These are phyloP conservation scores for Ctenopoma multispine DNA, from an alignment of 2,797 vertebrate genomes.

Conservation along the genomic window DNA sequence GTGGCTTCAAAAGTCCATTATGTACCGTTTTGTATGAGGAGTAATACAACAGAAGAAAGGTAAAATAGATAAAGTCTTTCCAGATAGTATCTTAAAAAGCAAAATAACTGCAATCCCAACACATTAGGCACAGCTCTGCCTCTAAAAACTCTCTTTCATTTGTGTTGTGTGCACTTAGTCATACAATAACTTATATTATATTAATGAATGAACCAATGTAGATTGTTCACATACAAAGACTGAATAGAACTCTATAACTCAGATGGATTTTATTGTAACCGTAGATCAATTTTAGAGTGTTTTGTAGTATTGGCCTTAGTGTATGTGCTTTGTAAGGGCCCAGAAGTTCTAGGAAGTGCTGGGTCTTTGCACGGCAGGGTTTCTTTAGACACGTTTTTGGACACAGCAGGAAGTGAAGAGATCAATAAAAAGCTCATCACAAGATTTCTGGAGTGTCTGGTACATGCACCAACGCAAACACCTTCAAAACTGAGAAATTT, in stretches of 20 bases:
- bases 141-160: background rate
- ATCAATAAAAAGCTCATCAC: constrained; percentile 58
- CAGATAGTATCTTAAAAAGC: background rate
- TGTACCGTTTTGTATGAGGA: background rate
- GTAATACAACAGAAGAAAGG: background rate
- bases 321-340: background rate
- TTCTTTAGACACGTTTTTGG: constrained; percentile 28
- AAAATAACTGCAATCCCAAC: background rate
- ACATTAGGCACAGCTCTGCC: background rate
- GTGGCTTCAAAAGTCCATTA: background rate
- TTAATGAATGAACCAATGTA: background rate
- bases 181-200: too few species aligned
- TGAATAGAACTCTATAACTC: background rate
- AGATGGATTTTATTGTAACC: background rate
- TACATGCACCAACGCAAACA: constrained; percentile 24
- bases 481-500: constrained; percentile 6
- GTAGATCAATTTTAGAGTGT: background rate
- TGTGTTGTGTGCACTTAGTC: too few species aligned
- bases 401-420: constrained; percentile 36
- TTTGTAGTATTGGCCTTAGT: background rate
- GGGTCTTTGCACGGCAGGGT: constrained; percentile 14
- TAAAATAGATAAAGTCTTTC: background rate
- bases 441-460: constrained; percentile 19
- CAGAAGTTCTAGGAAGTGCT: background rate
- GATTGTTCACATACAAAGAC: background rate